These are phyloP conservation scores for Digitonthophagus gazella DNA, from an alignment of 2,888 invertebrate species.

Conservation along the genomic window DNA sequence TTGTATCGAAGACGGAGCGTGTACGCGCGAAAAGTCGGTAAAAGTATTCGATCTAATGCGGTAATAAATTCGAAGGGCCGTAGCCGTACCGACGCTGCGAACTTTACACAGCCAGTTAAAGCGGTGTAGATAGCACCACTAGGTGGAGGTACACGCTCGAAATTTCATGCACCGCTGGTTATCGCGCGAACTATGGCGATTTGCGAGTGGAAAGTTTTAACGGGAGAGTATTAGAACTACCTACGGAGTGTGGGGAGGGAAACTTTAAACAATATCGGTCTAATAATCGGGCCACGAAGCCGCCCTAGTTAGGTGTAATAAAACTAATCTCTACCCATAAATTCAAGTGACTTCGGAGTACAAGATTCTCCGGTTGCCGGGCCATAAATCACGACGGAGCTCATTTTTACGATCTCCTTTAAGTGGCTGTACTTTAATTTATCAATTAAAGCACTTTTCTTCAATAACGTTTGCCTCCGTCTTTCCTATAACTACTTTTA, in stretches of 20 bases:
- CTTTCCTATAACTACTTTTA: background rate
- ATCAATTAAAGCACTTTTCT: background rate
- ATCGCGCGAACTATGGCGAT: slow-evolving; percentile 3
- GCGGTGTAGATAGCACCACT: background rate
- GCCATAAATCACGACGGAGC: slow-evolving; percentile 10
- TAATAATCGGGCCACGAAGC: slow-evolving; percentile 24
- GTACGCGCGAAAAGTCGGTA: slow-evolving; percentile 29
- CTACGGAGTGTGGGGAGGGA: slow-evolving; percentile 8
- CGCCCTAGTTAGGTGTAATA: slow-evolving; percentile 24
- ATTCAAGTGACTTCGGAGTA: slow-evolving; percentile 19
- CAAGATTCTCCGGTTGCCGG: background rate
- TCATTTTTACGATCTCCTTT: slow-evolving; percentile 3
- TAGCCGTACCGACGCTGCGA: background rate
- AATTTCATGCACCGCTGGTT: slow-evolving; percentile 11
- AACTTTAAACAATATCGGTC: slow-evolving; percentile 26
- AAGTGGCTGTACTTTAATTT: background rate
- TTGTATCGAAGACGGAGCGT: slow-evolving; percentile 17
- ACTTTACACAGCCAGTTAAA: background rate
- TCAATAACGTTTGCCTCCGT: background rate
- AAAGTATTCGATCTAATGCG: background rate
- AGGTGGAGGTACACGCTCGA: slow-evolving; percentile 10
- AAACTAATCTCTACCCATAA: slow-evolving; percentile 27
- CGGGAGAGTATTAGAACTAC: slow-evolving; percentile 2
- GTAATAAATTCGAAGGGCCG: background rate
- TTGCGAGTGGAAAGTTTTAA: slow-evolving; percentile 16